Evolutionary conservation across 2,888 invertebrate species (phyloP), one percentile per base, ranked within the genome.

Genomic region (Sipha maydis): DNA sequence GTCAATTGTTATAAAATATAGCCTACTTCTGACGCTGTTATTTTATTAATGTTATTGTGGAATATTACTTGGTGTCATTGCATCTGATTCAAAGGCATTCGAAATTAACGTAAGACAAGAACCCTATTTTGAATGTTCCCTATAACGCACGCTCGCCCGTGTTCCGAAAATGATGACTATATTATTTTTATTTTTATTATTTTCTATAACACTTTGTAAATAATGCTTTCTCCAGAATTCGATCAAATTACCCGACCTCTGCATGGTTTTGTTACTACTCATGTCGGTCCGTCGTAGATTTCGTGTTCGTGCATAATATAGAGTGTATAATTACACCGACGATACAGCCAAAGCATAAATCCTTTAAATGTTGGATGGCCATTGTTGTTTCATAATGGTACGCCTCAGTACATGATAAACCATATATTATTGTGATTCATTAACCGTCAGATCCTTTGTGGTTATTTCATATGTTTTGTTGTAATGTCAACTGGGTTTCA

Each of bases 1-100:
- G 88, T 88, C 88, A 34, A 80, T 88, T 88, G 88, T 88, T 88
- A 88, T 82, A 75, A 80, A 73, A 86, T 86, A 75, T 76, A 88
- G 88, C 88, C 82, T 82, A 88, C 88, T 88, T 82, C 9, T 61
- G 21, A 69, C 75, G 56, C 21, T 73, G 31, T 61, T 48, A 28
- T 83, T 48, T 69, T 67, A 82, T 82, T 85, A 67, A 77, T 85
- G 41, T 71, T 48, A 71, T 78, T 78, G 38, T 54, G n/a, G n/a
- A 75, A 38, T 84, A 76, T 41, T 41, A 41, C n/a, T 69, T 69
- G 78, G 69, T 34, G 69, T 34, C 48, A 25, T 67, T 67, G 31
- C 48, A 25, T 80, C 48, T 71, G 71, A 7, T 14, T 41, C 5
- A 61, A 73, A 80, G 38, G 14, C 31, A 56, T 67, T 11, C 38